Base-by-base conservation (phyloP, 2,888 invertebrate genomes). In the Nezara viridula region DNA sequence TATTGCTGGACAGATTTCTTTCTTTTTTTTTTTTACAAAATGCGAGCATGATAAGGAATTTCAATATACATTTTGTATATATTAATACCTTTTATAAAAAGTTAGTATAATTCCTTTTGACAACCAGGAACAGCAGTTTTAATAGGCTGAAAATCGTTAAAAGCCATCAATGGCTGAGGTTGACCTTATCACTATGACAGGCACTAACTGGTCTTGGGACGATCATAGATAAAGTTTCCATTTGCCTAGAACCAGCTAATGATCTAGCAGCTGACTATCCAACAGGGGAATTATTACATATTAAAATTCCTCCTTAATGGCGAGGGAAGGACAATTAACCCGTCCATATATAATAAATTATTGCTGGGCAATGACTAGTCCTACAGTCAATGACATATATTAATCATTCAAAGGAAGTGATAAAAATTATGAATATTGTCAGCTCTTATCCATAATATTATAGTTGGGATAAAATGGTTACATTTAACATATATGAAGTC, bases 291-390 rank as follows among this genome's bases (percentile, higher is more conserved):
- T 47, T 44, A n/a, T 81, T n/a, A 81, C 44, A 81, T 81, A 44
- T 44, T 81, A 81, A 81, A 81, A 81, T 81, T 40, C 81, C 81
- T 47, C 7, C 19, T 44, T 81, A 44, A 47, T 81, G 66, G 66
- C 66, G 44, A 81, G 10, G 24, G 12, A 44, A n/a, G n/a, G 10
- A 37, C n/a, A 44, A 81, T 81, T 81, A 47, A 81, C 44, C 81
- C 81, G 44, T 81, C 44, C 81, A n/a, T 81, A 16, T n/a, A 32
- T 81, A 44, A 81, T 81, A 47, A 81, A n/a, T 73, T n/a, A 47
- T 81, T 47, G 81, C 44, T n/a, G 44, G 44, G 44, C 81, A 44
- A n/a, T 47, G 81, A 81, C 81, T 47, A 24, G 40, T 40, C 40
- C 21, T 27, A 24, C 24, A 7, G 77, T 1, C 66, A 77, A 77